phyloP scores from a whole-genome alignment of 2,797 vertebrate genomes.

The Thamnophis elegans region DNA sequence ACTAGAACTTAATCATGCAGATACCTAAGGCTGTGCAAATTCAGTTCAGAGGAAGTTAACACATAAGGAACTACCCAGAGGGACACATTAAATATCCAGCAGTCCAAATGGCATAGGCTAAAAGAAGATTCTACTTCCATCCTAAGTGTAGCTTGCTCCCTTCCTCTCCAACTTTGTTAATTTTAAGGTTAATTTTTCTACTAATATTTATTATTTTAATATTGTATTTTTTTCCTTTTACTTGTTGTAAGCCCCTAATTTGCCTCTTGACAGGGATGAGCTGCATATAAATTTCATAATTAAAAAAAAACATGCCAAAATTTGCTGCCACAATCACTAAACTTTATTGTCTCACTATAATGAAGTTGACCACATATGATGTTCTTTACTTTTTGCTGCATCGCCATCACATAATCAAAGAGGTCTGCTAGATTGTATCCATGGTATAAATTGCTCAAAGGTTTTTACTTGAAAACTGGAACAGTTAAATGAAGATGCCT shows the following conservation, averaged over 20 bases:
- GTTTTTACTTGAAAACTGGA: background rate
- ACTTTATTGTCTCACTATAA: background rate
- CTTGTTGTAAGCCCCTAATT: background rate
- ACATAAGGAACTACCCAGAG: background rate
- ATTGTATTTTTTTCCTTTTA: background rate
- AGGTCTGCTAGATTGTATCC: background rate
- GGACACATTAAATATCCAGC: background rate
- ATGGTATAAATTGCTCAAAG: background rate
- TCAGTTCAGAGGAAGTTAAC: background rate
- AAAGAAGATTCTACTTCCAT: background rate
- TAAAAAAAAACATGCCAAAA: background rate
- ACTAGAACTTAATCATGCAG: constrained; percentile 5
- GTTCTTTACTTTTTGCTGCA: background rate
- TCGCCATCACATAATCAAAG: background rate
- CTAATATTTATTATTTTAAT: background rate
- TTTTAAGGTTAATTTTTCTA: background rate
- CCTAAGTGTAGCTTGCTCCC: background rate
- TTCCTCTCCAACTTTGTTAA: background rate
- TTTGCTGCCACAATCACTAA: background rate
- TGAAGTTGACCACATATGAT: background rate
- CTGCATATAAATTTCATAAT: background rate
- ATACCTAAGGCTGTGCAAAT: background rate
- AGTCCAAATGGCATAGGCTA: background rate
- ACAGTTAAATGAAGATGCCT: background rate
- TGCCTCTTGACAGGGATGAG: background rate